phyloP scores from a whole-genome alignment of 2,797 vertebrate species.

The Labroides dimidiatus region DNA sequence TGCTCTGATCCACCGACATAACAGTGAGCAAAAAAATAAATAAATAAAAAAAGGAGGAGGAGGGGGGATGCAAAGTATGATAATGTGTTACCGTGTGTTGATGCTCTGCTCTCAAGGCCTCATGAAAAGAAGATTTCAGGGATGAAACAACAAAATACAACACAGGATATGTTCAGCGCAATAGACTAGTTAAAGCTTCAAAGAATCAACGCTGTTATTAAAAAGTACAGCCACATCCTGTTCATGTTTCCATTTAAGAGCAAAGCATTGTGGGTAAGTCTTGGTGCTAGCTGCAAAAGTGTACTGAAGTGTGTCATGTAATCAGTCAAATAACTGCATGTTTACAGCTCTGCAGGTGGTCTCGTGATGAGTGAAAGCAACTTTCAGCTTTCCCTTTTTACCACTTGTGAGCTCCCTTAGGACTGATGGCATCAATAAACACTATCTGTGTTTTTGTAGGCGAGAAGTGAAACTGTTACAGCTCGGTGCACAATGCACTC shows the following conservation, averaged over 20 bases:
- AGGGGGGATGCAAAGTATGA: slow-evolving; percentile 10
- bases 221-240: slow-evolving; percentile 47
- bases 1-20: slow-evolving; percentile 43
- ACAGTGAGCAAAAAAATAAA: slow-evolving; percentile 20
- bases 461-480: slow-evolving; percentile 61
- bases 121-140: slow-evolving; percentile 8
- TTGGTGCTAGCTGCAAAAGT: slow-evolving; percentile 30
- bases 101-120: slow-evolving; percentile 1
- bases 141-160: slow-evolving; percentile 7
- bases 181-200: slow-evolving; percentile 16
- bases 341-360: slow-evolving; percentile 66
- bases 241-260: slow-evolving; percentile 21
- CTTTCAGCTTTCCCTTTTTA: slow-evolving; percentile 67
- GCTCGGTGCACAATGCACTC: slow-evolving; percentile 30
- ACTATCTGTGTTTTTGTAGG: slow-evolving; percentile 54
- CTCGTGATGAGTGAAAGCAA: slow-evolving; percentile 52
- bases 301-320: slow-evolving; percentile 48
- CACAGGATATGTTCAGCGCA: not conserved
- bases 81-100: not conserved
- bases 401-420: slow-evolving; percentile 42
- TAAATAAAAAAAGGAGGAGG: no score
- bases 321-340: slow-evolving; percentile 48
- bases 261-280: slow-evolving; percentile 33
- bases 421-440: slow-evolving; percentile 47
- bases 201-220: not conserved